Base-by-base conservation (phyloP, 2,888 invertebrate species). In the Machimus atricapillus region DNA sequence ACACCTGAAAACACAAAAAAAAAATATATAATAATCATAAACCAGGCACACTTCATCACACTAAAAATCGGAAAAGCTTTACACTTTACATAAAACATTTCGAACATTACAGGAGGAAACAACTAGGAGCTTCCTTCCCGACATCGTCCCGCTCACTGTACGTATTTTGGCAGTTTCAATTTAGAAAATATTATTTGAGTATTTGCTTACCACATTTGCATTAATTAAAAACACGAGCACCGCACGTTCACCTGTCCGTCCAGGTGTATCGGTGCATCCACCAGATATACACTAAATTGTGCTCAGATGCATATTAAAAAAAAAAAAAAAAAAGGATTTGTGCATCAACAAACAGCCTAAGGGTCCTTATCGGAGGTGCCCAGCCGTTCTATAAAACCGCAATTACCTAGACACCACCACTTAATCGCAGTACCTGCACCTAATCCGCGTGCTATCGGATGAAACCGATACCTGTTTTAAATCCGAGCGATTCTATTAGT, bases 141-240 rank as follows among this genome's bases (percentile, higher is more conserved):
- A 77, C 86, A 86, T 78, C 86, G 78, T 77, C 77, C 40, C 77
- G 86, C 78, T 82, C 82, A 74, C 85, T 86, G 86, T 86, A 86
- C 86, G 86, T 86, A 86, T 86, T 85, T 85, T 85, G 85, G 74
- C 85, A 85, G 85, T 85, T 74, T 46, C 16, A 73, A 40, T 74
- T 74, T 74, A 74, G 76, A 76, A 34, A 34, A 74, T 74, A 43
- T 85, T 85, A 46, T 85, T 74, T 85, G 31, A 85, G n/a, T 74
- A 74, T 74, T 46, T 46, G 74, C 85, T 85, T 73, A 83, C 82
- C 82, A 82, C 82, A 82, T 82, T 82, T 82, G 82, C 82, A 82
- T 66, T 82, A 27, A 82, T 16, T 37, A 19, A 46, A 16, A 46
- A 82, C 66, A 58, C 66, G 37, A 66, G 66, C 82, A 66, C 82